A percentile compares a stretch with the other conserved stretches of the same genome.
Conservation (phyloP, 2,888 invertebrate species). For the Melikaiella ostensackeni region DNA sequence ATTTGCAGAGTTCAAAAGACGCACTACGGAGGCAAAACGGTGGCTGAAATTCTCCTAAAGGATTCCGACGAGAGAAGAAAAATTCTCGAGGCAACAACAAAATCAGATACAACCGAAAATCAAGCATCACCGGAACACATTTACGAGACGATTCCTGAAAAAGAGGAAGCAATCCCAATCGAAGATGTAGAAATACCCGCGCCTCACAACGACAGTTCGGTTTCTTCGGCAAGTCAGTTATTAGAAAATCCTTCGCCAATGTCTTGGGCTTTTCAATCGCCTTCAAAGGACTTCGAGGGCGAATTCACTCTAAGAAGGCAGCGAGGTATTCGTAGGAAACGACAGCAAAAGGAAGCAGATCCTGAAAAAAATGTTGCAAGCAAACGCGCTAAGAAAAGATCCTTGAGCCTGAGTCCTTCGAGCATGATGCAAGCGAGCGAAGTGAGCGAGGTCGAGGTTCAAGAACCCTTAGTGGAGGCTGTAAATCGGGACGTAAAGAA, state of each 20-base stretch:
- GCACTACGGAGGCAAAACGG: slow-evolving; percentile 64
- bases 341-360: slow-evolving; percentile 62
- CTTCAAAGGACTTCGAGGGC: slow-evolving; percentile 68
- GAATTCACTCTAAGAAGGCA: slow-evolving; percentile 73
- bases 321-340: slow-evolving; percentile 72
- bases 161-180: slow-evolving; percentile 47
- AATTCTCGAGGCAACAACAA: slow-evolving; percentile 53
- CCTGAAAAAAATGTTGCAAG: slow-evolving; percentile 57
- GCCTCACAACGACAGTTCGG: slow-evolving; percentile 72
- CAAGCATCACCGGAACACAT: slow-evolving; percentile 54
- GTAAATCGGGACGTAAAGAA: slow-evolving; percentile 72
- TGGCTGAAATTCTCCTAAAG: slow-evolving; percentile 69
- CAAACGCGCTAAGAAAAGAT: slow-evolving; percentile 63
- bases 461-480: slow-evolving; percentile 64
- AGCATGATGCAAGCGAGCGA: slow-evolving; percentile 49
- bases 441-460: slow-evolving; percentile 44
- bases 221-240: slow-evolving; percentile 74
- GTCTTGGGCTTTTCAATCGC: slow-evolving; percentile 72
- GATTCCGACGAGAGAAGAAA: slow-evolving; percentile 68
- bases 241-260: slow-evolving; percentile 74
- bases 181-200: slow-evolving; percentile 55
- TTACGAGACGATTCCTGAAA: slow-evolving; percentile 63
- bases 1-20: slow-evolving; percentile 64
- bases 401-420: slow-evolving; percentile 61
- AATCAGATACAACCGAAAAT: not conserved